phyloP scores from a whole-genome alignment of 2,888 invertebrate genomes.

The Drosophila pullipes region DNA sequence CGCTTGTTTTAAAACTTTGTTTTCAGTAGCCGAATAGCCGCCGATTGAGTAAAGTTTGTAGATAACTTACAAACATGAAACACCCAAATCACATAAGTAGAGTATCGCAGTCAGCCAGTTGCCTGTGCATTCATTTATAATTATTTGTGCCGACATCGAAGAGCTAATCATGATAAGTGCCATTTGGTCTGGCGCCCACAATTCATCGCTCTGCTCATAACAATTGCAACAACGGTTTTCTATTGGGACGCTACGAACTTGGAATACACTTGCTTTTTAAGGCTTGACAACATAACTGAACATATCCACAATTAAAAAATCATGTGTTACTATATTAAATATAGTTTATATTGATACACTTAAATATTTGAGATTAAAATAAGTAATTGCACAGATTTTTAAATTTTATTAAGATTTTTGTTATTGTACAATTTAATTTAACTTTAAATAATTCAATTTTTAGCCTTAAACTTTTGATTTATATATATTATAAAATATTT shows the following conservation, averaged over 20 bases:
- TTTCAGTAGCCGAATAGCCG: background rate
- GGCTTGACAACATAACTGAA: background rate
- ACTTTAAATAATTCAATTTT: background rate
- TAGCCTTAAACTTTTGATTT: background rate
- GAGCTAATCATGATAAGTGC: slow-evolving; percentile 64
- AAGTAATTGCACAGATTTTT: background rate
- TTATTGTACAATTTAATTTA: background rate
- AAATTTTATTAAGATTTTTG: background rate
- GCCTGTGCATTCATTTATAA: slow-evolving; percentile 58
- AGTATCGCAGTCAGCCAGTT: slow-evolving; percentile 29
- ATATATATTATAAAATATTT: background rate
- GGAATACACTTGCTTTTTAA: background rate
- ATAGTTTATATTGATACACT: background rate
- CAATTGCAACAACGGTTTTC: background rate
- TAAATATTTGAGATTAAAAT: background rate
- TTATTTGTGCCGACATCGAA: slow-evolving; percentile 60
- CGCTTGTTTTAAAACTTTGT: background rate
- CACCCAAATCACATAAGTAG: background rate
- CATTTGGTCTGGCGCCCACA: slow-evolving; percentile 44
- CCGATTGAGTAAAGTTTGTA: background rate
- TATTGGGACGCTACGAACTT: background rate
- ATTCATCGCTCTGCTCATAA: slow-evolving; percentile 18
- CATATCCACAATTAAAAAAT: background rate
- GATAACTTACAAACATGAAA: background rate
- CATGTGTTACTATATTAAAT: background rate